Percentiles rank a stretch among this genome's conserved stretches.
phyloP scores from a whole-genome alignment of 2,888 invertebrate species.

The Clitarchus hookeri region DNA sequence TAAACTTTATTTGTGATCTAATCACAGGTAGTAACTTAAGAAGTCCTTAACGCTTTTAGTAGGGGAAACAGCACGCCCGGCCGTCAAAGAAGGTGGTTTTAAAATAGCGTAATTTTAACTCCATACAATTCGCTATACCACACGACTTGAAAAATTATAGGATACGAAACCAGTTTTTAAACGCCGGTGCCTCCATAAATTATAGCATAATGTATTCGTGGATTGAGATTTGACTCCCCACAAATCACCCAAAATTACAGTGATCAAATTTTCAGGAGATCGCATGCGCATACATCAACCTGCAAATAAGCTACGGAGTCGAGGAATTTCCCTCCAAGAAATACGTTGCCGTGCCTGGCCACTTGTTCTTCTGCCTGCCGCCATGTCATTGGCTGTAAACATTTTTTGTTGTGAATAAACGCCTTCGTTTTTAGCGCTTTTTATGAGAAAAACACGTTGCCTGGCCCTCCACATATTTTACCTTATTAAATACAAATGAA shows the following conservation, averaged over 20 bases:
- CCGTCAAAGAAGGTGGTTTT: not conserved
- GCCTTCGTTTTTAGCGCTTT: not conserved
- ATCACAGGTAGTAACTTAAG: not conserved
- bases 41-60: not conserved
- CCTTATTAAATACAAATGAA: not conserved
- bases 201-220: not conserved
- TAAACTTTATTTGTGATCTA: not conserved
- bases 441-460: not conserved
- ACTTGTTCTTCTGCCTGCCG: not conserved
- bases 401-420: not conserved
- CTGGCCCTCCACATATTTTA: not conserved
- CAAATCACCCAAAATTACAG: constrained; percentile 7
- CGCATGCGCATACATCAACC: not conserved
- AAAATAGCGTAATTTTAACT: not conserved
- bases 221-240: not conserved
- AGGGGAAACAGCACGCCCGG: not conserved
- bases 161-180: constrained; percentile 1
- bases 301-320: not conserved
- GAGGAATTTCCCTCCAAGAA: not conserved
- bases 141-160: not conserved
- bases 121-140: constrained; percentile 7
- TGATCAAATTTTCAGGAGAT: constrained; percentile 7
- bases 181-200: not conserved
- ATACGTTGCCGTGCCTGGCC: not conserved
- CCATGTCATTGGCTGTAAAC: not conserved